These are phyloP conservation scores for Laticauda laticaudata DNA, from an alignment of 2,113 vertebrate genomes.

Conservation along the genomic window DNA sequence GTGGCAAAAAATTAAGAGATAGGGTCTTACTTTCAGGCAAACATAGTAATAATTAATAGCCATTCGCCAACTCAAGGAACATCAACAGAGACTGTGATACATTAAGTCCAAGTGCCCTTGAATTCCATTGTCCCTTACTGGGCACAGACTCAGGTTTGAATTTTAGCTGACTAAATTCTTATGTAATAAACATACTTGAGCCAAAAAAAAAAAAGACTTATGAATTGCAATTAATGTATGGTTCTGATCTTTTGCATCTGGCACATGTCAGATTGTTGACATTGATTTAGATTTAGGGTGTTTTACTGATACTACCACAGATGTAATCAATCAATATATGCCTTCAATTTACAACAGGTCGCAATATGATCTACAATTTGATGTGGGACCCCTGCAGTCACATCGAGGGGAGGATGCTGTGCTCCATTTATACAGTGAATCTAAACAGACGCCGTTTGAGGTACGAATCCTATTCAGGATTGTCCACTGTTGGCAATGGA, in stretches of 20 bases:
- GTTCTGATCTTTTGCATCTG: too few relatives aligned
- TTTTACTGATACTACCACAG: background rate
- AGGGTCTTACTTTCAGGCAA: too few relatives aligned
- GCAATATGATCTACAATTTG: background rate
- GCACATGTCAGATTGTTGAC: background rate
- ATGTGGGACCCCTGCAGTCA: background rate
- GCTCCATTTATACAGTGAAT: background rate
- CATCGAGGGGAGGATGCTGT: background rate
- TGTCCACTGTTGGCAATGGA: background rate
- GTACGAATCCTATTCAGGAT: background rate
- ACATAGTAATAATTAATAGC: background rate
- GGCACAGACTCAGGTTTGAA: too few relatives aligned
- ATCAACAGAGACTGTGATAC: background rate
- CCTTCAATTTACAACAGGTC: too few relatives aligned
- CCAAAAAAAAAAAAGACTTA: too few relatives aligned
- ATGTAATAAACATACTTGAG: too few relatives aligned
- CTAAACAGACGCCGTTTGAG: accelerated
- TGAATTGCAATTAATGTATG: too few relatives aligned
- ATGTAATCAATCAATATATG: too few relatives aligned
- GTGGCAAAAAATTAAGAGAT: too few relatives aligned
- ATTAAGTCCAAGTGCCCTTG: too few relatives aligned
- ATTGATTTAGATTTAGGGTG: background rate
- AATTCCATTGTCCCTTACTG: too few relatives aligned
- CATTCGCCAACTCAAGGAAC: background rate
- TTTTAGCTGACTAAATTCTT: too few relatives aligned